Evolutionary conservation across 2,797 vertebrate genomes (phyloP).

Genomic region (Nyctalus aviator): DNA sequence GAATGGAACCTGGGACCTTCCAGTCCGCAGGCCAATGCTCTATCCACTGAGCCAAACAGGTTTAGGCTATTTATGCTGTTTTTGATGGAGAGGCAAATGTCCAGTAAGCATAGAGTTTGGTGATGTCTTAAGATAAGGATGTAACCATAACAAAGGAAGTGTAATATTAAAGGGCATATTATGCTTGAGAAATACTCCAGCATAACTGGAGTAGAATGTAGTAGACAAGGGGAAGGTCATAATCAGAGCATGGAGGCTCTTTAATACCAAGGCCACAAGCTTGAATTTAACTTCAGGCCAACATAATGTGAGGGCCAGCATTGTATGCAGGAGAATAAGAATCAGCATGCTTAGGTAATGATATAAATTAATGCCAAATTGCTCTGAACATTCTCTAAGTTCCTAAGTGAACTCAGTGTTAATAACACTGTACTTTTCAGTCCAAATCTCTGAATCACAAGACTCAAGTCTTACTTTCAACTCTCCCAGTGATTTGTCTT

Average conservation of each 20-base stretch:
- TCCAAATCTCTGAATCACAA: neutral
- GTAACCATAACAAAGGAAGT: neutral
- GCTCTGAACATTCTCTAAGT: neutral
- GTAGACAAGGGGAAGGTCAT: neutral
- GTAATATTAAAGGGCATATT: neutral
- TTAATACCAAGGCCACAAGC: neutral
- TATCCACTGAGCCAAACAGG: no score
- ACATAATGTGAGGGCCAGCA: neutral
- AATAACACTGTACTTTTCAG: neutral
- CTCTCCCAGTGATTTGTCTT: neutral
- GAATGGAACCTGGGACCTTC: no score
- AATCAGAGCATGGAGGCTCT: neutral
- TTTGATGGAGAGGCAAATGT: neutral
- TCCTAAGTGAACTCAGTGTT: neutral
- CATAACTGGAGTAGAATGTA: neutral
- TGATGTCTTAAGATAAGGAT: neutral
- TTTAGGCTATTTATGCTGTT: neutral
- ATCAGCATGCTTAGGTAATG: neutral
- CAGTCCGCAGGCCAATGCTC: no score
- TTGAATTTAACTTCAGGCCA: neutral
- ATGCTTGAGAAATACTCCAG: neutral
- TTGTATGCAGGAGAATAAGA: neutral
- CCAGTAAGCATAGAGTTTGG: neutral
- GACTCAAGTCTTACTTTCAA: neutral
- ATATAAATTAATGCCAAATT: neutral